Evolutionary conservation across 2,113 vertebrate genomes (phyloP).

Genomic region (Colaptes auratus): DNA sequence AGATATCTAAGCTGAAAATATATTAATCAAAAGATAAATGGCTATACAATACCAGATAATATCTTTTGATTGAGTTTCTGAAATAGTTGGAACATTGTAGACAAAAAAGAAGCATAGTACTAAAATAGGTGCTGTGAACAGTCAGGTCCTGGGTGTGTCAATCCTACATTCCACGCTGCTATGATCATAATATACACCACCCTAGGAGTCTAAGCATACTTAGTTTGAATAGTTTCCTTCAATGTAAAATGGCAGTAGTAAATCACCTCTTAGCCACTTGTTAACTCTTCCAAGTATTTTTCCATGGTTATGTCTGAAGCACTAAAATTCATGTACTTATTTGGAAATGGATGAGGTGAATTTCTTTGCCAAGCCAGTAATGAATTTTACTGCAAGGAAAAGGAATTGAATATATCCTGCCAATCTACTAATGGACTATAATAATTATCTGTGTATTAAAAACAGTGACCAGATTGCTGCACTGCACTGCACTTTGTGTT

Average conservation of each 20-base stretch:
- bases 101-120: not conserved
- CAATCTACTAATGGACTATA: slow-evolving; percentile 46
- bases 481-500: not conserved
- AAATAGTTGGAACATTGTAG: not conserved
- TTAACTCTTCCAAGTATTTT: not conserved
- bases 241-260: not conserved
- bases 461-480: not conserved
- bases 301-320: not conserved
- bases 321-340: not conserved
- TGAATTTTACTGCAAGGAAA: slow-evolving; percentile 15
- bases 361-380: slow-evolving; percentile 3
- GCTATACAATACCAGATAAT: not conserved
- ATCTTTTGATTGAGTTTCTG: not conserved
- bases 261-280: not conserved
- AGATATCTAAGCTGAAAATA: not conserved
- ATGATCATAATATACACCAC: not conserved
- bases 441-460: not conserved
- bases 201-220: not conserved
- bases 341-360: not conserved
- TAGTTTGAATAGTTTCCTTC: not conserved
- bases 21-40: not conserved
- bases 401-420: not conserved
- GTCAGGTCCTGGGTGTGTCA: not conserved
- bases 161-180: not conserved
- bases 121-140: not conserved